Evolutionary conservation across 35 echinoderm and acorn worm genomes (phyloP), one percentile per base, ranked within the genome.

Genomic region (Acanthaster planci): DNA sequence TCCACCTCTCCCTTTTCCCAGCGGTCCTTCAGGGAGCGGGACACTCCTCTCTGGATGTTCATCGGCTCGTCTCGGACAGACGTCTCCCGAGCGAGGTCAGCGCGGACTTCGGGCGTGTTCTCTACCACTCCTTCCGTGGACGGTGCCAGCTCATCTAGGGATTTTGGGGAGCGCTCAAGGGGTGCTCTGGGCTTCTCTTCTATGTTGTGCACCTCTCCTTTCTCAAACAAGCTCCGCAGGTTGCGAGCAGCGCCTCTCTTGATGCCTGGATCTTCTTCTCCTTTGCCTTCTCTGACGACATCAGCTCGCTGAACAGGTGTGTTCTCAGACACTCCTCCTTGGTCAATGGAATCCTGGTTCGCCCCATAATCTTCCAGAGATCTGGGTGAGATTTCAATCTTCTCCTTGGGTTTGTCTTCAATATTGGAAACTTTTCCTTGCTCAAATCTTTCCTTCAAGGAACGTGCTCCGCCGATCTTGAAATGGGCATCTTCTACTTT

Each of bases 1-100:
- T 98, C 91, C 19, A 98, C 95, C 59, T 94, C 88, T 21, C 96
- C 96, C 29, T 87, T 85, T 86, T 99, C 96, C 92, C 92, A 99
- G 29, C 67, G 80, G 31, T 87, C 64, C n/a, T 87, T 90, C 8
- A 99, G 78, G 7, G 89, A 97, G 53, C 91, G 58, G 10, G 94
- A 86, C 3, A 84, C 81, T n/a, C 78, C 90, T 5, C 84, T 83
- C 14, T 68, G 22, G 59, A 83, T 51, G 22, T 77, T 86, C 17
- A 86, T 55, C 7, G 81, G 86, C 14, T 95, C 93, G 26, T 95
- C 88, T 40, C 86, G n/a, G 34, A 64, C 38, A 4, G 26, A 51
- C 8, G 87, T 59, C 8, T 87, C 86, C 40, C 86, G 84, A 0
- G 91, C 54, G 8, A 99, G 86, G 76, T 99, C 89, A 23, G 84